A percentile compares a stretch with the other conserved stretches of the same genome.
phyloP scores from a whole-genome alignment of 2,797 vertebrate species.

The Trachops cirrhosus region DNA sequence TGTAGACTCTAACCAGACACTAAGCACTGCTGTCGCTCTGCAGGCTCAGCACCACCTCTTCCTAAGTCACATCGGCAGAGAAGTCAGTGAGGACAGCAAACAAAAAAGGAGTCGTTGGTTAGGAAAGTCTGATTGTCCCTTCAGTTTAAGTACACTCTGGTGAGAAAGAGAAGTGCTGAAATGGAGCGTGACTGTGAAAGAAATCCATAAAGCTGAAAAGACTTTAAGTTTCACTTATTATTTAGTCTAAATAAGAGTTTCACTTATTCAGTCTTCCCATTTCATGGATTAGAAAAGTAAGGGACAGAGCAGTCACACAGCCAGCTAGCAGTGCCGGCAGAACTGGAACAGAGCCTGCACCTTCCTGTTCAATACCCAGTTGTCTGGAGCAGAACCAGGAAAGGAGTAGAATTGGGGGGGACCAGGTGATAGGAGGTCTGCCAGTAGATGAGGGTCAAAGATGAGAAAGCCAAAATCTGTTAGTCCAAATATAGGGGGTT shows the following conservation, averaged over 20 bases:
- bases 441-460: background rate
- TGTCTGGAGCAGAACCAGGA: background rate
- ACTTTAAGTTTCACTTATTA: background rate
- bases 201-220: background rate
- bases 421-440: background rate
- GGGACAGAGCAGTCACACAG: background rate
- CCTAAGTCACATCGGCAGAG: background rate
- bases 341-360: background rate
- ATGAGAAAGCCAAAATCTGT: background rate
- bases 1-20: background rate
- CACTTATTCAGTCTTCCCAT: background rate
- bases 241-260: too few relatives aligned
- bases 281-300: background rate
- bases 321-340: too few relatives aligned
- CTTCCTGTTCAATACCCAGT: background rate
- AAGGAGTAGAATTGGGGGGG: background rate
- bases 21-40: rapidly evolving
- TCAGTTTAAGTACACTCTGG: background rate
- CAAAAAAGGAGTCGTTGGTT: conserved; percentile 39
- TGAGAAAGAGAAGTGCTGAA: background rate
- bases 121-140: background rate
- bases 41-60: background rate
- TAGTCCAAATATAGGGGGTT: background rate
- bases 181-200: background rate
- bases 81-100: background rate